These are phyloP conservation scores for Heteropelma amictum DNA, from an alignment of 2,888 invertebrate genomes.

Conservation along the genomic window DNA sequence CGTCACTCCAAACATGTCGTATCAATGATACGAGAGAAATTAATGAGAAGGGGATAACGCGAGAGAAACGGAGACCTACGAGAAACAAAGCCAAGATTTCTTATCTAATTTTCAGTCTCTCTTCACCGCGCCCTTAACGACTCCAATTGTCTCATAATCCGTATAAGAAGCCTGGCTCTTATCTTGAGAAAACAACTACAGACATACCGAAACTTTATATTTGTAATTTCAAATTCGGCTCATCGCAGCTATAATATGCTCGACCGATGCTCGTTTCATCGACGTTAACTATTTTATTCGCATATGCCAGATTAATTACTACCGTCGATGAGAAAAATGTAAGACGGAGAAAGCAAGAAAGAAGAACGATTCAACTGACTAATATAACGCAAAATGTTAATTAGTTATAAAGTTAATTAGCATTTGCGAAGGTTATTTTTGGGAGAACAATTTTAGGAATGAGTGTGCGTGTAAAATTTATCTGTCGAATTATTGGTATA, in stretches of 20 bases:
- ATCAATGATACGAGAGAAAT: not conserved
- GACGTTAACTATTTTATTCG: too few relatives aligned
- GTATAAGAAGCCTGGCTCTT: slow-evolving; percentile 6
- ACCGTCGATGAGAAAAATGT: too few relatives aligned
- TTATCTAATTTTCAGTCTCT: slow-evolving; percentile 10
- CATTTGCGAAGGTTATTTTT: too few relatives aligned
- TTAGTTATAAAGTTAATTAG: too few relatives aligned
- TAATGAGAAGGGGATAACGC: not conserved
- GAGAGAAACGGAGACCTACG: not conserved
- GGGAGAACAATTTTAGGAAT: too few relatives aligned
- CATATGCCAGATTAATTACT: too few relatives aligned
- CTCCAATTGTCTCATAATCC: not conserved
- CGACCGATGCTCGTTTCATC: too few relatives aligned
- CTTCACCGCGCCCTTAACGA: not conserved
- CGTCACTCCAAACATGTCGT: slow-evolving; percentile 21
- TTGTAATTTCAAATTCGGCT: not conserved
- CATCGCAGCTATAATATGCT: not conserved
- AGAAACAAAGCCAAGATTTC: slow-evolving; percentile 10
- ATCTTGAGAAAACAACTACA: slow-evolving; percentile 17
- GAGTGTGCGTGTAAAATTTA: too few relatives aligned
- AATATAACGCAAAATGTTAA: too few relatives aligned
- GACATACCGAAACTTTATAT: not conserved
- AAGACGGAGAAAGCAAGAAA: too few relatives aligned
- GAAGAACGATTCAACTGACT: too few relatives aligned
- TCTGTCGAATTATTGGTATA: too few relatives aligned